Evolutionary conservation across 2,888 invertebrate genomes (phyloP).

Genomic region (Heterodera filipjevi): DNA sequence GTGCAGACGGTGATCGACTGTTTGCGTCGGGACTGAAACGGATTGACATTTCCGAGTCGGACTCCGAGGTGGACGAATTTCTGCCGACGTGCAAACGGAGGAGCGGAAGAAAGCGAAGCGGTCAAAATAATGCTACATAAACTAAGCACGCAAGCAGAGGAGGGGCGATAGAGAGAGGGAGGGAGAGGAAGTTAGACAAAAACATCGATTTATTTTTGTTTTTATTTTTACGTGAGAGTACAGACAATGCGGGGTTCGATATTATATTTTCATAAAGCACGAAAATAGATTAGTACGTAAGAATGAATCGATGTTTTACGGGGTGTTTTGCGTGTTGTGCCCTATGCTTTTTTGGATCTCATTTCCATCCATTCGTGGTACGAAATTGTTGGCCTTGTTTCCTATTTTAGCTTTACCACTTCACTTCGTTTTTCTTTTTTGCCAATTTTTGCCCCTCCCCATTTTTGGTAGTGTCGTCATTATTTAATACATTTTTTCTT

Average conservation of each 20-base stretch:
- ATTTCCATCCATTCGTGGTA: background rate
- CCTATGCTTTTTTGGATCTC: too few species aligned
- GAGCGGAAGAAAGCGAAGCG: background rate
- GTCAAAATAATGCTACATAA: background rate
- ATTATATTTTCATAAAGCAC: too few species aligned
- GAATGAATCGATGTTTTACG: too few species aligned
- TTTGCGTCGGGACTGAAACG: constrained; percentile 36
- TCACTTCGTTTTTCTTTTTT: background rate
- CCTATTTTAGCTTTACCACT: background rate
- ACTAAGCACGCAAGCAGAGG: too few species aligned
- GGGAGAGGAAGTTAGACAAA: too few species aligned
- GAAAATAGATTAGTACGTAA: too few species aligned
- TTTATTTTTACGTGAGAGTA: too few species aligned
- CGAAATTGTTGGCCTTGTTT: background rate
- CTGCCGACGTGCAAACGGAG: constrained; percentile 24
- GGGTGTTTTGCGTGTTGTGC: too few species aligned
- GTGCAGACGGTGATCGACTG: constrained; percentile 54
- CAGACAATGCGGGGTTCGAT: too few species aligned
- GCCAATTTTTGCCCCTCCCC: background rate
- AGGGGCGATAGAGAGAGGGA: too few species aligned
- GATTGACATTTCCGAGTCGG: constrained; percentile 45
- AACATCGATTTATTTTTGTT: too few species aligned
- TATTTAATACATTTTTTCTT: too few species aligned
- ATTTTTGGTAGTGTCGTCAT: background rate
- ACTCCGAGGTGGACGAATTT: constrained; percentile 61